Evolutionary conservation across 2,113 vertebrate species (phyloP).

Genomic region (Platysteira castanea): DNA sequence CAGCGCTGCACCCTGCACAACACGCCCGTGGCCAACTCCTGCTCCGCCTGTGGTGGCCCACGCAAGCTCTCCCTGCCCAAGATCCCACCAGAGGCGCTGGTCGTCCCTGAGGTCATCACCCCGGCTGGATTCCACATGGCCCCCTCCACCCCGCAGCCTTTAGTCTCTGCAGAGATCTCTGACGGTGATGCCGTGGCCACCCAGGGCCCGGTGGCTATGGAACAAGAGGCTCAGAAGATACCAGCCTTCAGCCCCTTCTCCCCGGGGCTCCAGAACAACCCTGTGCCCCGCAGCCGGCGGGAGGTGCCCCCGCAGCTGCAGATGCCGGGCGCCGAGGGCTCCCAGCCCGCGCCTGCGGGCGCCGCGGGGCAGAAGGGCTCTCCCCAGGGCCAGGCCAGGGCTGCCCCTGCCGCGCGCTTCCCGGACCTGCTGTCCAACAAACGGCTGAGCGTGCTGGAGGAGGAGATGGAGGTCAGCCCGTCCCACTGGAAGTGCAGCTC

Average conservation of each 20-base stretch:
- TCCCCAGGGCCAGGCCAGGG: slow-evolving; percentile 61
- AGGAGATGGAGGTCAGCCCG: slow-evolving; percentile 73
- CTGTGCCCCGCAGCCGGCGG: slow-evolving; percentile 89
- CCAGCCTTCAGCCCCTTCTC: slow-evolving; percentile 79
- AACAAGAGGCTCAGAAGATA: slow-evolving; percentile 63
- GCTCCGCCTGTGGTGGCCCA: slow-evolving; percentile 92
- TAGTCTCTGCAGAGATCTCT: slow-evolving; percentile 70
- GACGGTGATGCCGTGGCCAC: slow-evolving; percentile 73
- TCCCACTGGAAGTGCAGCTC: slow-evolving; percentile 83
- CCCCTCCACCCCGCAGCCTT: slow-evolving; percentile 57
- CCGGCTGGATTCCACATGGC: slow-evolving; percentile 80
- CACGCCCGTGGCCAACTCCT: slow-evolving; percentile 89
- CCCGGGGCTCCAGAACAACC: slow-evolving; percentile 89
- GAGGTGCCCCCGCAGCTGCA: slow-evolving; percentile 89
- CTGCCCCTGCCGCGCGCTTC: slow-evolving; percentile 51
- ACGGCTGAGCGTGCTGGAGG: slow-evolving; percentile 87
- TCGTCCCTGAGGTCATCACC: slow-evolving; percentile 91
- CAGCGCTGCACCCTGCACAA: slow-evolving; percentile 93
- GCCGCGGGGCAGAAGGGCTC: slow-evolving; percentile 68
- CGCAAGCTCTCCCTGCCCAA: slow-evolving; percentile 93
- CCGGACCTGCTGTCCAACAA: slow-evolving; percentile 80
- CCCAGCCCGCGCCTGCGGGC: slow-evolving; percentile 47
- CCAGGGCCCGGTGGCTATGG: slow-evolving; percentile 66
- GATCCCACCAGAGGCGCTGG: slow-evolving; percentile 94
- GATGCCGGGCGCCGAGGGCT: slow-evolving; percentile 72